Evolutionary conservation across 2,113 vertebrate species (phyloP).

Genomic region (Rhadina sibilatrix): DNA sequence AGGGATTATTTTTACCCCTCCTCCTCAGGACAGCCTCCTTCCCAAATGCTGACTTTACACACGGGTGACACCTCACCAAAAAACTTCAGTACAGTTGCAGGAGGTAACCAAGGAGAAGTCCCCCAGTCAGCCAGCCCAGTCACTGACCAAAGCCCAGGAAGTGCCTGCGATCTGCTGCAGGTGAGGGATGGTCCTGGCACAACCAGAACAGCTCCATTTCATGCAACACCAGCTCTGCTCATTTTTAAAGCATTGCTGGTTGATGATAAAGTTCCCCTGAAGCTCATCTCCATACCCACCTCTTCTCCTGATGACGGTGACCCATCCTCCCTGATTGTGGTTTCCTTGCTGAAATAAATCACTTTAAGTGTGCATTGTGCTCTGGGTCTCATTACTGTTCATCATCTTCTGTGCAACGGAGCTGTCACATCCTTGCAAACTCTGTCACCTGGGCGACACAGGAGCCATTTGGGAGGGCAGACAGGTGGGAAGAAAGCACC

Average conservation of each 20-base stretch:
- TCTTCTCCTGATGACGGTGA: constrained; percentile 9
- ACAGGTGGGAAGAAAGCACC: neutral
- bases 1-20: neutral
- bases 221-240: neutral
- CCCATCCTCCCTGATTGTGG: constrained; percentile 19
- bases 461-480: neutral
- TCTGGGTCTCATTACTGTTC: constrained; percentile 19
- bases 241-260: neutral
- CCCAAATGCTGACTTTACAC: neutral
- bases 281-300: constrained; percentile 8
- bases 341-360: constrained; percentile 21
- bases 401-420: neutral
- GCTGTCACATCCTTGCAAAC: neutral
- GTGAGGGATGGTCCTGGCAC: neutral
- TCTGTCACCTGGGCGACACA: neutral
- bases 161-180: neutral
- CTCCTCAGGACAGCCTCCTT: neutral
- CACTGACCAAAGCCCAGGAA: neutral
- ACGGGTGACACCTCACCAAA: neutral
- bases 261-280: neutral
- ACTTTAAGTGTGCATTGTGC: neutral
- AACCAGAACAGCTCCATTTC: neutral
- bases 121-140: neutral
- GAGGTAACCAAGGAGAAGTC: neutral
- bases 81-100: neutral